These are phyloP conservation scores for Poeciliopsis turneri DNA, from an alignment of 2,797 vertebrate species.

Conservation along the genomic window DNA sequence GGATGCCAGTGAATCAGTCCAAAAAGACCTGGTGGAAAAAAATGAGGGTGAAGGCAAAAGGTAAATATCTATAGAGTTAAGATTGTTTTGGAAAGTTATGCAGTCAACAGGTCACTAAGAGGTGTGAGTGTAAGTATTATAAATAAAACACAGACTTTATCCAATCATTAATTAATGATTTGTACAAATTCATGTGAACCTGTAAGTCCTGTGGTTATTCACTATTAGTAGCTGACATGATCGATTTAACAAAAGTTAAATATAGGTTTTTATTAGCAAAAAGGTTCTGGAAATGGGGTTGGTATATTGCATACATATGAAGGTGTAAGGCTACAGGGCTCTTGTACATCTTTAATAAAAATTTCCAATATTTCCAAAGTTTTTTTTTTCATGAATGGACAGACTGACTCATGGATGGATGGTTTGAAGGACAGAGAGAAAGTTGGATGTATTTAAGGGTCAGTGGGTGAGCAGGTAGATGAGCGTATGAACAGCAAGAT, in stretches of 20 bases:
- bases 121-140: background rate
- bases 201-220: background rate
- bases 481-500: background rate
- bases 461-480: background rate
- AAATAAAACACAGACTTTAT: background rate
- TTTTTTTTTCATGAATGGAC: background rate
- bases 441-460: background rate
- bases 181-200: background rate
- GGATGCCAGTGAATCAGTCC: background rate
- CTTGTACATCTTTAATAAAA: background rate
- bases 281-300: background rate
- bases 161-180: background rate
- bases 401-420: background rate
- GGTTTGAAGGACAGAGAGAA: background rate
- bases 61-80: background rate
- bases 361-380: background rate
- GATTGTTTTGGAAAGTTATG: background rate
- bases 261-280: background rate
- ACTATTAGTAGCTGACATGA: background rate
- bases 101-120: background rate
- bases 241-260: background rate
- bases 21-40: background rate
- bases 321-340: conserved; percentile 29
- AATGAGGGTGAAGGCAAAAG: background rate
- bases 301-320: conserved; percentile 35